phyloP scores from a whole-genome alignment of 2,113 vertebrate genomes.

The Kryptolebias marmoratus region DNA sequence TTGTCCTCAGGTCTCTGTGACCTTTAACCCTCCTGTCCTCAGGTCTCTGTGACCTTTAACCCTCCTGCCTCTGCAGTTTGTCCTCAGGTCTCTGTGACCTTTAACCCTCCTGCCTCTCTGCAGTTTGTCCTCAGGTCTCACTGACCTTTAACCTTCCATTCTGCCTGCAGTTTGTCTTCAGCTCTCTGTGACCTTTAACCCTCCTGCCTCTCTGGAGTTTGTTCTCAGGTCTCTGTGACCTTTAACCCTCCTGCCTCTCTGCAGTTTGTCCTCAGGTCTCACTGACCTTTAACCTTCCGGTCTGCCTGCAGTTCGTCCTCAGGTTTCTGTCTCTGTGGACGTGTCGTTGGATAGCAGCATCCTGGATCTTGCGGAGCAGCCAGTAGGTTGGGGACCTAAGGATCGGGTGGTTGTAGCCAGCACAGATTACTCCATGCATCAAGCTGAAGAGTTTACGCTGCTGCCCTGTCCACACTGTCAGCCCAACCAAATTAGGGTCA shows the following conservation, averaged over 20 bases:
- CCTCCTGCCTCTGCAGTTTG: slow-evolving; percentile 77
- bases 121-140: background rate
- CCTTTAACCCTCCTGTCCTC: background rate
- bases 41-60: too few relatives aligned
- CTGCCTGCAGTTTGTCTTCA: slow-evolving; percentile 86
- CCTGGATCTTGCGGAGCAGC: slow-evolving; percentile 89
- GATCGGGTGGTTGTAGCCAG: slow-evolving; percentile 91
- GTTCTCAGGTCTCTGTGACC: background rate
- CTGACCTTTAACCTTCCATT: background rate
- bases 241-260: background rate
- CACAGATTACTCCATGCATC: slow-evolving; percentile 97
- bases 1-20: background rate
- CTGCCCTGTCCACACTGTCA: slow-evolving; percentile 86
- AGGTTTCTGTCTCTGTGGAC: slow-evolving; percentile 86
- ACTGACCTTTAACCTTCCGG: background rate
- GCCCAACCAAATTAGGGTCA: slow-evolving; percentile 86
- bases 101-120: background rate
- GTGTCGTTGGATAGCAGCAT: slow-evolving; percentile 69
- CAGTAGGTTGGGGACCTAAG: slow-evolving; percentile 85
- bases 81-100: slow-evolving; percentile 85
- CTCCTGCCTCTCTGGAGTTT: background rate
- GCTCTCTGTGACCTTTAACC: slow-evolving; percentile 78
- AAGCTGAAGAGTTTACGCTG: slow-evolving; percentile 92
- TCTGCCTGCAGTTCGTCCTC: slow-evolving; percentile 85
- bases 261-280: background rate